These are phyloP conservation scores for Orycteropus afer DNA, from an alignment of 2,113 vertebrate species.

Conservation along the genomic window DNA sequence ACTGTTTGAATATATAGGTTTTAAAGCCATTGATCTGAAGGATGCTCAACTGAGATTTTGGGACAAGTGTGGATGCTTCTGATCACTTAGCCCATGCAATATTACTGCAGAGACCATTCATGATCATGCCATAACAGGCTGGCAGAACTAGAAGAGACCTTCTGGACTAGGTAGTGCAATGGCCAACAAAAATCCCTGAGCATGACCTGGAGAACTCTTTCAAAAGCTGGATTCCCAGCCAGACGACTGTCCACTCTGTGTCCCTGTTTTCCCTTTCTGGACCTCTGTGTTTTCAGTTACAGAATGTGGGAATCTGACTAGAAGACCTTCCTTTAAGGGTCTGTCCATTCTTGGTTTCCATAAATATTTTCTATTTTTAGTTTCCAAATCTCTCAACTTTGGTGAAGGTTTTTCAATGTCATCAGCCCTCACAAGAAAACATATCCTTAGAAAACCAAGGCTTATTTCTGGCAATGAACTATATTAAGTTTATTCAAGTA, in stretches of 20 bases:
- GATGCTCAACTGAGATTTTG: neutral
- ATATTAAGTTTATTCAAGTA: neutral
- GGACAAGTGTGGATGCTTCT: neutral
- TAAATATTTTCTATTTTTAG: neutral
- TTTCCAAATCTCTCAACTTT: conserved; percentile 27
- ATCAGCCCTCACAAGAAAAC: neutral
- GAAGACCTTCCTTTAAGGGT: neutral
- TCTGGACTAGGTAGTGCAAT: neutral
- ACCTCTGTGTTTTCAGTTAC: neutral
- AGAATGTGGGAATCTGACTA: neutral
- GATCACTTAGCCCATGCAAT: neutral
- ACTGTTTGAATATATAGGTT: conserved; percentile 5
- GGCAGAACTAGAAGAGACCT: neutral
- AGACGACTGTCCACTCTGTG: neutral
- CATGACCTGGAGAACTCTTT: neutral
- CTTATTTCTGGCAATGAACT: neutral
- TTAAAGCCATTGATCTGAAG: neutral
- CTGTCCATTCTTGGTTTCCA: neutral
- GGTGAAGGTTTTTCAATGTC: neutral
- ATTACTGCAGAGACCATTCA: neutral
- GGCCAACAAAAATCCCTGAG: neutral
- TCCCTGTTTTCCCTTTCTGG: neutral
- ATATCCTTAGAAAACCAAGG: neutral
- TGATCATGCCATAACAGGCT: neutral
- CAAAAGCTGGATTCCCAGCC: neutral